Evolutionary conservation across 2,888 invertebrate species (phyloP).

Genomic region (Operophtera brumata): DNA sequence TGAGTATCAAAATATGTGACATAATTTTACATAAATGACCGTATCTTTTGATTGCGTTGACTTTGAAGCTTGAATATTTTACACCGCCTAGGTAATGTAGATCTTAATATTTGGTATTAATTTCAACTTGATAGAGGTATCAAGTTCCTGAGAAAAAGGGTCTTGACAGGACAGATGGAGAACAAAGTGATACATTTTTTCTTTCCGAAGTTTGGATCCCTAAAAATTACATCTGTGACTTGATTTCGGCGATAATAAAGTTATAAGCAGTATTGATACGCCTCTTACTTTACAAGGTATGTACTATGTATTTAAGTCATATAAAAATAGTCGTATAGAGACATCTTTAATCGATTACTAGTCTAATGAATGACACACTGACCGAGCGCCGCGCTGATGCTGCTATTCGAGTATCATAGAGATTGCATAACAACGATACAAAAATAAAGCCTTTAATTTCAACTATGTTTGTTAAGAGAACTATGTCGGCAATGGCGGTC

Average conservation of each 20-base stretch:
- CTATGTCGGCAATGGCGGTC: conserved; percentile 20
- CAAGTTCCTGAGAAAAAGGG: too few species aligned
- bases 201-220: too few species aligned
- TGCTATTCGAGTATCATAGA: conserved; percentile 35
- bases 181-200: too few species aligned
- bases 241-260: conserved; percentile 6
- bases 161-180: too few species aligned
- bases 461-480: conserved; percentile 4
- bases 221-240: too few species aligned
- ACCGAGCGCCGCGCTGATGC: conserved; percentile 34
- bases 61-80: too few species aligned
- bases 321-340: conserved; percentile 54
- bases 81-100: too few species aligned
- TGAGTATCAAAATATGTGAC: too few species aligned
- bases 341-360: conserved; percentile 38
- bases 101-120: too few species aligned
- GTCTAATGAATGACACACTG: conserved; percentile 41
- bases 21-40: too few species aligned
- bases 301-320: conserved; percentile 49
- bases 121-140: too few species aligned
- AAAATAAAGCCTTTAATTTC: conserved; percentile 58
- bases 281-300: conserved; percentile 18
- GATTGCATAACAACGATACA: conserved; percentile 57
- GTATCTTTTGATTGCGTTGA: too few species aligned
- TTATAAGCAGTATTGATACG: conserved; percentile 8